These are phyloP conservation scores for Oligia strigilis DNA, from an alignment of 2,888 invertebrate species.

Conservation along the genomic window DNA sequence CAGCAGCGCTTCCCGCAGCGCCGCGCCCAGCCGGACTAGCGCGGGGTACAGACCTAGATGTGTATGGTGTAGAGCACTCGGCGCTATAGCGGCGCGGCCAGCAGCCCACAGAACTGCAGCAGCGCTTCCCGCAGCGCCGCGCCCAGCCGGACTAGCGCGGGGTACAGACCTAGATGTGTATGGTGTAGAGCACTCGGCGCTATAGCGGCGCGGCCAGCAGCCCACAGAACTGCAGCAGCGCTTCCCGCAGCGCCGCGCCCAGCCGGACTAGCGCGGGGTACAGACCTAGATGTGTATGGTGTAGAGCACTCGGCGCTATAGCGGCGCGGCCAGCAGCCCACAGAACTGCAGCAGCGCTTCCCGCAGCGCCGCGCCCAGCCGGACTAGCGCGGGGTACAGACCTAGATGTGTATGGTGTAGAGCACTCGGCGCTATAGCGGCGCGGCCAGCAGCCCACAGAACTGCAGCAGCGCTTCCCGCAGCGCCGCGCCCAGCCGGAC, in stretches of 20 bases:
- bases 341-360: conserved; percentile 97
- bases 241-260: conserved; percentile 95
- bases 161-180: conserved; percentile 92
- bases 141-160: conserved; percentile 95
- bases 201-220: conserved; percentile 90
- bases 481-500: conserved; percentile 95
- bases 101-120: conserved; percentile 95
- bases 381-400: conserved; percentile 97
- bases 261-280: conserved; percentile 97
- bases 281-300: conserved; percentile 87
- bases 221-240: conserved; percentile 96
- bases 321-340: conserved; percentile 92
- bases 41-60: conserved; percentile 94
- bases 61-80: conserved; percentile 80
- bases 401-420: conserved; percentile 82
- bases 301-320: conserved; percentile 83
- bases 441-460: conserved; percentile 93
- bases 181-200: conserved; percentile 83
- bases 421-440: conserved; percentile 83
- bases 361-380: conserved; percentile 94
- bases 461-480: conserved; percentile 96
- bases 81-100: conserved; percentile 88
- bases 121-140: conserved; percentile 96
- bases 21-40: conserved; percentile 95
- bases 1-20: conserved; percentile 96